These are phyloP conservation scores for Phylloscopus collybita DNA, from an alignment of 2,797 vertebrate species.

Conservation along the genomic window DNA sequence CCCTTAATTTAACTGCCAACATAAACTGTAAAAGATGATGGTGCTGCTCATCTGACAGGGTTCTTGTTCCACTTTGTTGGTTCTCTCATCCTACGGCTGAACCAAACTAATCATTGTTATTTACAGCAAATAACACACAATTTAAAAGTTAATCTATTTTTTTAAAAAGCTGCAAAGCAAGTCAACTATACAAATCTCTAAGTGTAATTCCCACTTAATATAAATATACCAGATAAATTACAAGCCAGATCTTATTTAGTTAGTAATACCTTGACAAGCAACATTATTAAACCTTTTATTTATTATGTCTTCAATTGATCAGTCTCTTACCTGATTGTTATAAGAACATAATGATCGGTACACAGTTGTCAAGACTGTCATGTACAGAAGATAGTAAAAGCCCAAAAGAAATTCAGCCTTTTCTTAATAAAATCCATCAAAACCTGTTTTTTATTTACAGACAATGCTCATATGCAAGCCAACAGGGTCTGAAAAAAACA, in stretches of 20 bases:
- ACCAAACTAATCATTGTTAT: conserved; percentile 70
- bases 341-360: background rate
- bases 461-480: conserved; percentile 9
- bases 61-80: conserved; percentile 10
- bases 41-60: conserved; percentile 7
- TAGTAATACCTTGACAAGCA: conserved; percentile 58
- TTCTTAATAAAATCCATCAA: conserved; percentile 40
- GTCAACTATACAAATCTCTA: conserved; percentile 52
- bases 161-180: conserved; percentile 50
- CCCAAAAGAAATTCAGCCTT: conserved; percentile 22
- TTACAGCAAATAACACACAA: conserved; percentile 72
- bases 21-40: background rate
- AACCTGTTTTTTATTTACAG: conserved; percentile 45
- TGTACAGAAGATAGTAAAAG: background rate
- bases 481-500: background rate
- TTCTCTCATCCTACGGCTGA: conserved; percentile 14
- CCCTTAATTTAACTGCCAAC: background rate
- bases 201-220: conserved; percentile 56
- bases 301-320: conserved; percentile 38
- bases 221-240: conserved; percentile 62
- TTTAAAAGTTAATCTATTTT: conserved; percentile 73
- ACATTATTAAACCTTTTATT: conserved; percentile 57
- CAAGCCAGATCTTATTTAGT: conserved; percentile 50
- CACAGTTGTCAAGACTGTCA: conserved; percentile 42
- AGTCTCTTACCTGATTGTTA: conserved; percentile 16